Base-by-base conservation (phyloP, 2,113 vertebrate species). In the Oreotrochilus melanogaster region DNA sequence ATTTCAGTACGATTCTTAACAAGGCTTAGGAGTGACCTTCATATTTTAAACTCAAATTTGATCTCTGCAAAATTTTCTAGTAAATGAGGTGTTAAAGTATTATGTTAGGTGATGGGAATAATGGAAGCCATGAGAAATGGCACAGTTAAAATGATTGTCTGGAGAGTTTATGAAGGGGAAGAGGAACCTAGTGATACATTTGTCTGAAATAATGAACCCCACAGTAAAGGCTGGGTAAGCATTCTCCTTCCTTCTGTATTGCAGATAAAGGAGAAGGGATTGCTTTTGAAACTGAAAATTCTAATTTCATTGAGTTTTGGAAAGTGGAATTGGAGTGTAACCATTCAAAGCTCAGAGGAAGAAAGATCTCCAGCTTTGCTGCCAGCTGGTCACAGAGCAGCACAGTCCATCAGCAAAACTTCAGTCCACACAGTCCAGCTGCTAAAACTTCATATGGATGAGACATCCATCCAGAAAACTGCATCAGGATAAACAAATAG, bases 131-230 rank as follows among this genome's bases (percentile, higher is more conserved):
- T 47, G 65, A 75, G 60, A 85, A 86, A 39, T 54, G 64, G 71
- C 21, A 60, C 37, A 39, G 64, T 70, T 86, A 35, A 81, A 95
- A 93, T 80, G 60, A 51, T n/a, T 64, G 50, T 88, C 84, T 69
- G 53, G 73, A 90, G 85, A 81, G 60, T 74, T 89, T 50, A 54
- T 70, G 85, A 73, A 70, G 51, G 43, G 53, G 45, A 92, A 75
- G 31, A 89, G 72, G 88, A 83, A 76, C 66, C 51, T 58, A 65
- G 79, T 58, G 75, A 70, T 82, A 84, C 62, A 42, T 71, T 95
- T 80, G 47, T 93, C 60, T 66, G 56, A 87, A 94, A 90, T 92
- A 94, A 95, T 45, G 88, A 93, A 66, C 78, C 45, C 47, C 22
- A 60, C 43, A 71, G 82, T 84, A 43, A 39, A 58, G 50, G 47